Conservation (phyloP, 2,888 invertebrate species). For the Parelbella ahira region DNA sequence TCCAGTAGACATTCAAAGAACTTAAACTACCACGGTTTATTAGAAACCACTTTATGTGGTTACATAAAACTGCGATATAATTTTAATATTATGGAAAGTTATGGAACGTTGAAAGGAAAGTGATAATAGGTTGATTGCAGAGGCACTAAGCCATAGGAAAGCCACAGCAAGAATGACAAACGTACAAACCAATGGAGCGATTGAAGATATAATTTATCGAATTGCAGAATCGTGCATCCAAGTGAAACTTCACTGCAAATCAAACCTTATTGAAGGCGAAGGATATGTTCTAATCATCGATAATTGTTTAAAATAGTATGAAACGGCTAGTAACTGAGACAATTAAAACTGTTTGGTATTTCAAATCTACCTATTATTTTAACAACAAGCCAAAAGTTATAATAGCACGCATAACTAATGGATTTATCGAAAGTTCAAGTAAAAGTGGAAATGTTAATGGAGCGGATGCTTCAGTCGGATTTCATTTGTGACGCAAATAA, state of each 20-base stretch:
- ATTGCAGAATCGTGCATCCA: no score
- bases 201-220: constrained; percentile 9
- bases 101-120: constrained; percentile 36
- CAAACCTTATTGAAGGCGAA: no score
- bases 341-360: no score
- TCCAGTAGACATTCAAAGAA: constrained; percentile 5
- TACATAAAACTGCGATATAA: constrained; percentile 26
- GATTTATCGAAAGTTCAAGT: constrained; percentile 47
- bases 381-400: no score
- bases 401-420: constrained; percentile 4
- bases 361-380: no score
- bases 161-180: not conserved
- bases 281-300: no score
- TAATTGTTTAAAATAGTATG: no score
- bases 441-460: constrained; percentile 62
- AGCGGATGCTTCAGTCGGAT: constrained; percentile 41
- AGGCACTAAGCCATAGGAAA: no score
- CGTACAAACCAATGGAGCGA: constrained; percentile 32
- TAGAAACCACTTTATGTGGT: constrained; percentile 16
- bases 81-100: constrained; percentile 31
- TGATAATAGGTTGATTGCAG: constrained; percentile 27
- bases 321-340: no score
- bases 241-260: no score
- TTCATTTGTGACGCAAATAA: constrained; percentile 52
- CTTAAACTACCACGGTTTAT: not conserved